Base-by-base conservation (phyloP, 1,140 invertebrate species). In the Heterodera schachtii region DNA sequence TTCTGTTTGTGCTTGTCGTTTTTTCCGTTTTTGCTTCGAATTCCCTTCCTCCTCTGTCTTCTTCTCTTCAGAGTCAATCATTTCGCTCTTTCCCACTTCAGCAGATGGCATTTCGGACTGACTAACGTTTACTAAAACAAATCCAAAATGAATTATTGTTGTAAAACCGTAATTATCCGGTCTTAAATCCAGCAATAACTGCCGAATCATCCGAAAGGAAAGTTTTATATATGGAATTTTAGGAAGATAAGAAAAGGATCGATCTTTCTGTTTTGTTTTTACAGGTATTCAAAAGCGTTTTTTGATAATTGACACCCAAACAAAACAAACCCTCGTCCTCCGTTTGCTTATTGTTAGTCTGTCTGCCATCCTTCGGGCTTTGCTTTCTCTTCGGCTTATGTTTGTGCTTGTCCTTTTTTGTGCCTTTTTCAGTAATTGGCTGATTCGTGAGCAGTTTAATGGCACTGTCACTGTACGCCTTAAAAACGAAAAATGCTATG, bases 391-490 rank as follows among this genome's bases (percentile, higher is more conserved):
- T 82, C 6, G 57, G 52, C 16, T 64, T 64, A 60, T 79, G 66
- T 19, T 79, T 83, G 43, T 44, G 47, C 70, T 82, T 82, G 13
- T 21, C 21, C n/a, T 82, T 82, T 69, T 52, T 16, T 41, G 83
- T 82, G 9, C 3, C 21, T n/a, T 83, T 76, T 43, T 83, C 81
- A 47, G 64, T 41, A 46, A 9, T 41, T 13, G 44, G 44, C 19
- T 71, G 69, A 73, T 16, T 57, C n/a, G 46, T 46, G n/a, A 83
- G 71, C 1, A 57, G 64, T 57, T 83, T 83, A 43, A 78, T 52
- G 3, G 16, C 64, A 31, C 80, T 82, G 49, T 70, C 49, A 8
- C 77, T 64, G n/a, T 78, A 78, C 21, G 70, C 60, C 77, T 78
- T 44, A 47, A 57, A 16, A 1, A 6, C 41, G 13, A 21, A 70